Percentiles rank a stretch among this genome's conserved stretches.
phyloP scores from a whole-genome alignment of 2,113 vertebrate species.

The Pica pica region DNA sequence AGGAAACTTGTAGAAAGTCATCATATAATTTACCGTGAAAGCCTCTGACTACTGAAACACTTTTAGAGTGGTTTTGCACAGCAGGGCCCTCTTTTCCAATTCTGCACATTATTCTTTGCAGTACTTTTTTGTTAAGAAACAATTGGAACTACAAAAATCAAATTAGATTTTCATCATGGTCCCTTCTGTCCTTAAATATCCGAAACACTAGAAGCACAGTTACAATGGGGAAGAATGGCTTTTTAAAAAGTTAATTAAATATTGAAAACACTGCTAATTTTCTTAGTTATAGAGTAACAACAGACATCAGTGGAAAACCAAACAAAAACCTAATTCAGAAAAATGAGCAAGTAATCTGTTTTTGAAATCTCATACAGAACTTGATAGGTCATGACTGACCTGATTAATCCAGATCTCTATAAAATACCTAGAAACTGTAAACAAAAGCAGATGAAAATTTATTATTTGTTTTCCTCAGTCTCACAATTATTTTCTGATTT shows the following conservation, averaged over 20 bases:
- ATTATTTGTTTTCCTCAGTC: not conserved
- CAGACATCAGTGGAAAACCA: not conserved
- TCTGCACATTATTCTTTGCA: slow-evolving; percentile 23
- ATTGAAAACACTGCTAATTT: not conserved
- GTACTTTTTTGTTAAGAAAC: slow-evolving; percentile 23
- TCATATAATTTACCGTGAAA: slow-evolving; percentile 14
- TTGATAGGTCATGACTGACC: not conserved
- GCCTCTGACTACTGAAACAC: slow-evolving; percentile 1
- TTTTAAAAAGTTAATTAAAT: slow-evolving; percentile 18
- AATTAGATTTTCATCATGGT: not conserved
- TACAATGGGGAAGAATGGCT: slow-evolving; percentile 3
- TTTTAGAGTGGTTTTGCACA: slow-evolving; percentile 20
- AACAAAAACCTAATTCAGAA: slow-evolving; percentile 9
- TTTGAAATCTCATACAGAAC: slow-evolving; percentile 16
- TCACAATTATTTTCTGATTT: not conserved
- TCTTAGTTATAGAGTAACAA: not conserved
- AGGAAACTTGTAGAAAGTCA: not conserved
- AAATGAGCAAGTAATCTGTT: not conserved
- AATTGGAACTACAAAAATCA: slow-evolving; percentile 15
- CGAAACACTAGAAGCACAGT: not conserved
- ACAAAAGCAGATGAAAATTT: not conserved
- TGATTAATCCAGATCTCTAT: not conserved
- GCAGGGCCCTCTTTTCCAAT: slow-evolving; percentile 20
- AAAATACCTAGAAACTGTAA: not conserved
- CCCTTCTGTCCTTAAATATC: slow-evolving; percentile 16